These are phyloP conservation scores for Nysson spinosus DNA, from an alignment of 2,888 invertebrate species.

Conservation along the genomic window DNA sequence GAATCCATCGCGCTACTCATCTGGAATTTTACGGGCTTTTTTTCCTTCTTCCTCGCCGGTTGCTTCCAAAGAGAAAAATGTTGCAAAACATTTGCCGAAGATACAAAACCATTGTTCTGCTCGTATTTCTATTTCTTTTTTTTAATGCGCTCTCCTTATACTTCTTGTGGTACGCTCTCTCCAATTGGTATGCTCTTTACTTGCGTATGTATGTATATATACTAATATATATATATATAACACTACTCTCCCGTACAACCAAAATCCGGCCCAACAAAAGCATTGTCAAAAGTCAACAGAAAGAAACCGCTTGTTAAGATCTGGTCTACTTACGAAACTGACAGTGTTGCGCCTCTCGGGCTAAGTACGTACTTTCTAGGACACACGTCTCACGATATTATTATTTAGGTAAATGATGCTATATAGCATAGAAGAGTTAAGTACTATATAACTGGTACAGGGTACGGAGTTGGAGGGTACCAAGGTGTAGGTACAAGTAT, in stretches of 20 bases:
- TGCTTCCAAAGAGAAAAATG: conserved; percentile 13
- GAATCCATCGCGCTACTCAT: conserved; percentile 46
- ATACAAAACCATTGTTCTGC: conserved; percentile 14
- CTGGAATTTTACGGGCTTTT: conserved; percentile 39
- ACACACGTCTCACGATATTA: conserved; percentile 77
- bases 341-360: conserved; percentile 76
- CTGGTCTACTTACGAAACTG: conserved; percentile 77
- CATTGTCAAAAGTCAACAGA: conserved; percentile 65
- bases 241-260: conserved; percentile 58
- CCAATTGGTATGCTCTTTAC: background rate
- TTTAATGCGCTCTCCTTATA: background rate
- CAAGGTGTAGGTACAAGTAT: conserved; percentile 2
- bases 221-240: conserved; percentile 24
- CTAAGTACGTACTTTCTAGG: conserved; percentile 77
- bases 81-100: conserved; percentile 11
- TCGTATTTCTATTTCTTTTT: background rate
- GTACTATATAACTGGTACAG: conserved; percentile 72
- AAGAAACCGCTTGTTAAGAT: conserved; percentile 71
- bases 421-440: conserved; percentile 74
- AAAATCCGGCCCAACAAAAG: conserved; percentile 72
- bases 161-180: background rate
- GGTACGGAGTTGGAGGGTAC: conserved; percentile 48
- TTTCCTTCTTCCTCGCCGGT: conserved; percentile 16
- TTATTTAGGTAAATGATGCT: conserved; percentile 74
- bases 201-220: conserved; percentile 19